Base-by-base conservation (phyloP, 1,140 invertebrate genomes). In the Hyles euphorbiae region DNA sequence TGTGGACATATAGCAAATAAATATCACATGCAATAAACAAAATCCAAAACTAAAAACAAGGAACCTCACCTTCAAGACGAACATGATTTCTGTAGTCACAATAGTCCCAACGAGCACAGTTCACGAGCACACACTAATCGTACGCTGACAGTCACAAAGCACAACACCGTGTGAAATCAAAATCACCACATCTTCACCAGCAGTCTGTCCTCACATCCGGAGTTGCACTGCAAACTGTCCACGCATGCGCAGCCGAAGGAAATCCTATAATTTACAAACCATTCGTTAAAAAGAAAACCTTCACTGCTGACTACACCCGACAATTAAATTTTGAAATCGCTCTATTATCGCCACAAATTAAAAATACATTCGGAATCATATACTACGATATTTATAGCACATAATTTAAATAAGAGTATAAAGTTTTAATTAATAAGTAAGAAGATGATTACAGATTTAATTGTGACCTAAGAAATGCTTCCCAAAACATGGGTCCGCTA, bases 221-320 rank as follows among this genome's bases (percentile, higher is more conserved):
- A 60, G 64, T 63, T 63, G 61, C 61, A 55, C 55, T 58, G 50
- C 54, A 61, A 65, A 57, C 65, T 59, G 59, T 59, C 68, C 72
- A 67, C 33, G 57, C 70, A 68, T 64, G 61, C 66, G 66, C 60
- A 61, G 69, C 65, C 60, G 60, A 65, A 73, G 67, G 73, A 78
- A 83, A 75, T 63, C 81, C 84, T 87, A 83, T 78, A 87, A 87
- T 84, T 81, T 76, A 85, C 66, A 79, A 70, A 76, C 67, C 68
- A 67, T 64, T 74, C 36, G 70, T 82, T 83, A 79, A 68, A 75
- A 71, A 74, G 68, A 68, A 70, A 70, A 78, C 68, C 68, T 64
- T 59, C 68, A 71, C 73, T 73, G 57, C 73, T 69, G 68, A 75
- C 68, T 78, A 70, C 63, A 72, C 70, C 36, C 50, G 58, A 65